These are phyloP conservation scores for Theodoxus fluviatilis DNA, from an alignment of 2,888 invertebrate genomes.

Conservation along the genomic window DNA sequence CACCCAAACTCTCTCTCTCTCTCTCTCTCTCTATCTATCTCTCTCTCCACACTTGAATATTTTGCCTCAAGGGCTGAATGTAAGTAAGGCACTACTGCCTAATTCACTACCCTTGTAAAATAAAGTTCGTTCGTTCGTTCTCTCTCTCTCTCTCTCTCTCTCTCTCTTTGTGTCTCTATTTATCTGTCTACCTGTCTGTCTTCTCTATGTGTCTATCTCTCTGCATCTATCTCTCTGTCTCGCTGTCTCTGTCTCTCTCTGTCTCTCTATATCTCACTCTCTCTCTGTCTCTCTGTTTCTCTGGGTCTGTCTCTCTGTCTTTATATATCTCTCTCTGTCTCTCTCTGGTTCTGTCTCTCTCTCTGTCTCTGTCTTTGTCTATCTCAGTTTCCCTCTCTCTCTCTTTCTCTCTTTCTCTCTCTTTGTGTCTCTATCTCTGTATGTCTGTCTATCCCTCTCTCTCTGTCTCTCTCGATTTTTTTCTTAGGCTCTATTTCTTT, in stretches of 20 bases:
- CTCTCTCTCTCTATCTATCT: no score
- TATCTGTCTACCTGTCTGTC: no score
- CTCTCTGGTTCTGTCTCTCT: slow-evolving; percentile 22
- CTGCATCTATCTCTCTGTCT: no score
- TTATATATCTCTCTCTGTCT: slow-evolving; percentile 9
- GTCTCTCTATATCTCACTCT: slow-evolving; percentile 20
- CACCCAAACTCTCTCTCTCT: no score
- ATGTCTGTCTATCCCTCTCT: slow-evolving; percentile 4
- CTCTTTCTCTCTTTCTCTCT: not conserved
- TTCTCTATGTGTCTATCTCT: no score
- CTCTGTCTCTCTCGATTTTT: slow-evolving; percentile 24
- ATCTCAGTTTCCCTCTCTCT: not conserved
- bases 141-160: no score
- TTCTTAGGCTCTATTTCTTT: not conserved
- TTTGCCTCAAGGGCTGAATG: no score
- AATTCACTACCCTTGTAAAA: no score
- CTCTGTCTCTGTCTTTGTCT: not conserved
- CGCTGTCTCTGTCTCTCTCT: not conserved
- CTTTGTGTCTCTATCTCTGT: not conserved
- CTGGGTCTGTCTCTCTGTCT: not conserved
- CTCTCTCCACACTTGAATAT: no score
- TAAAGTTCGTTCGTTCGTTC: no score
- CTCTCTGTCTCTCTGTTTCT: slow-evolving; percentile 18
- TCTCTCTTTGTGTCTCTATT: no score
- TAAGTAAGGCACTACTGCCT: no score